Percentiles rank a stretch among this genome's conserved stretches.
phyloP scores from a whole-genome alignment of 2,113 vertebrate genomes.

The Gymnocephalus cernua region DNA sequence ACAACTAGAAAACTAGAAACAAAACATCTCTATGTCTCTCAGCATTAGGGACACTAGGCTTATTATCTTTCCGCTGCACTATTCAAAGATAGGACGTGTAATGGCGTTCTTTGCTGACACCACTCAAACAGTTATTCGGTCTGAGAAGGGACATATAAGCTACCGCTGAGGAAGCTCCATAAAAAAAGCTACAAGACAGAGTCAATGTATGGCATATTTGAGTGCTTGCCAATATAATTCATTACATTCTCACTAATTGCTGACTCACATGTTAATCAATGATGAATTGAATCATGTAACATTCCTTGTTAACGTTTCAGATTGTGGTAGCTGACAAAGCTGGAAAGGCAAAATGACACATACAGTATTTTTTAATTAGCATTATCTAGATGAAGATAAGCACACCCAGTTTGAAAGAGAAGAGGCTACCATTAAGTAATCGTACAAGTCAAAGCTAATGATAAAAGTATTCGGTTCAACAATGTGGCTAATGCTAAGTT shows the following conservation, averaged over 20 bases:
- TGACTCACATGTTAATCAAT: conserved; percentile 46
- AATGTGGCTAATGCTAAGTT: background rate
- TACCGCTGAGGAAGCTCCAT: background rate
- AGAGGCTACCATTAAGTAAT: background rate
- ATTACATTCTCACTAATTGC: conserved; percentile 31
- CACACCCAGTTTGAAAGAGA: background rate
- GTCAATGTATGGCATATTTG: conserved; percentile 3
- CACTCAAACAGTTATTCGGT: conserved; percentile 2
- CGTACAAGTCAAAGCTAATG: background rate
- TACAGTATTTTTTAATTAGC: background rate
- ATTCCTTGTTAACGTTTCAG: conserved; percentile 51
- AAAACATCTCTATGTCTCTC: too few relatives aligned
- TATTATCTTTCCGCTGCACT: conserved; percentile 11
- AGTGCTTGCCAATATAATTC: conserved; percentile 23
- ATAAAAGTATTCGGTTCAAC: background rate
- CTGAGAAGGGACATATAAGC: background rate
- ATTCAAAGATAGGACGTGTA: conserved; percentile 7
- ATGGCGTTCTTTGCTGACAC: background rate
- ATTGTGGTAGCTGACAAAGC: background rate
- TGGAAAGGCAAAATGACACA: conserved; percentile 4
- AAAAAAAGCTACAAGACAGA: background rate
- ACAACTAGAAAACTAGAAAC: too few relatives aligned
- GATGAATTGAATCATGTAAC: conserved; percentile 5
- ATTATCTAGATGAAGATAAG: background rate
- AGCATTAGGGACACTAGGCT: too few relatives aligned